A percentile compares a stretch with the other conserved stretches of the same genome.
Conservation (phyloP, 1,140 invertebrate genomes). For the Chironomus striatipennis region DNA sequence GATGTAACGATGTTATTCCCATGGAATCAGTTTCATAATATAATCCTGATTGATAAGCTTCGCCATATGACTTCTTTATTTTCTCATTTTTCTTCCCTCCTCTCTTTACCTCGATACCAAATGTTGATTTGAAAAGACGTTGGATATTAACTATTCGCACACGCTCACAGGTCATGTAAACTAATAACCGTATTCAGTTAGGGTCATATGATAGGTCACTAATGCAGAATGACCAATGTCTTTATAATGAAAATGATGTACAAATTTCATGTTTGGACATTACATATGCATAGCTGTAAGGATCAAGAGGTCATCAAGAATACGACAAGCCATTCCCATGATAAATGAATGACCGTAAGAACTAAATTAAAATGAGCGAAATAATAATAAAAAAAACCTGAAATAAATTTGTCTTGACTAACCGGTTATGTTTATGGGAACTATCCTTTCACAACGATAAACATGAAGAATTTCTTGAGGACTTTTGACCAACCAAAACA, state of each 20-base stretch:
- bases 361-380: background rate
- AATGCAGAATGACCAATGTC: background rate
- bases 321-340: background rate
- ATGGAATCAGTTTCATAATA: background rate
- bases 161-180: background rate
- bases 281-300: background rate
- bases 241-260: background rate
- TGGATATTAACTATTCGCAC: background rate
- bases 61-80: background rate
- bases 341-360: constrained; percentile 2
- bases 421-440: background rate
- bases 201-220: background rate
- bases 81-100: background rate
- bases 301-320: background rate
- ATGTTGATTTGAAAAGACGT: background rate
- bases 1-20: background rate
- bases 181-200: background rate
- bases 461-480: background rate
- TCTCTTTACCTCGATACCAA: background rate
- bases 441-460: background rate
- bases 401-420: background rate
- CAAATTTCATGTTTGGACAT: background rate
- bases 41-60: constrained; percentile 13
- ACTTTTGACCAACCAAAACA: constrained; percentile 6
- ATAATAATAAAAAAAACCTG: background rate